Percentiles rank a stretch among this genome's conserved stretches.
These are phyloP conservation scores for Hydrophis major DNA, from an alignment of 2,797 vertebrate genomes.

Conservation along the genomic window DNA sequence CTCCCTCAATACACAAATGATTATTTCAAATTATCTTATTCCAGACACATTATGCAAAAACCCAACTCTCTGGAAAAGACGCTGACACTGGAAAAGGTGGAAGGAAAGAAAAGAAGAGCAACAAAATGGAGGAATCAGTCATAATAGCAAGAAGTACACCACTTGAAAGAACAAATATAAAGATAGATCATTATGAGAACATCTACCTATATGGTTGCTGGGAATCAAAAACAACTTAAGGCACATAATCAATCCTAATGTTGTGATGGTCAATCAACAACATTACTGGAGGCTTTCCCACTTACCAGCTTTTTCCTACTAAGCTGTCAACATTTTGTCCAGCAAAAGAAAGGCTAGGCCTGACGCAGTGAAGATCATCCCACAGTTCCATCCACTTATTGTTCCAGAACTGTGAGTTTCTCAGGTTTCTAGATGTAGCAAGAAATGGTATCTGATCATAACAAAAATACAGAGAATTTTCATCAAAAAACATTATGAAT, in stretches of 20 bases:
- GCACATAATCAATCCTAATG: neutral
- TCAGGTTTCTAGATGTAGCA: neutral
- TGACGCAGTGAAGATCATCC: neutral
- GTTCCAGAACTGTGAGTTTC: neutral
- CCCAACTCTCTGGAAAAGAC: too few species aligned
- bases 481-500: neutral
- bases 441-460: neutral
- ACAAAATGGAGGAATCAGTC: neutral
- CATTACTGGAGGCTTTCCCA: neutral
- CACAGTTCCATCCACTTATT: neutral
- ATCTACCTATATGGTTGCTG: neutral
- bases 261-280: neutral
- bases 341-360: neutral
- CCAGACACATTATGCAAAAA: too few species aligned
- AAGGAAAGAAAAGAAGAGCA: neutral
- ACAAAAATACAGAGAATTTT: neutral
- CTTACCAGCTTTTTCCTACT: neutral
- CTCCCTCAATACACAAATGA: too few species aligned
- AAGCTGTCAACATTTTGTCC: neutral
- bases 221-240: neutral
- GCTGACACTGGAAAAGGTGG: too few species aligned
- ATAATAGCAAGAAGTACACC: neutral
- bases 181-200: neutral
- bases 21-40: too few species aligned
- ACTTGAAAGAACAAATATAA: neutral